Evolutionary conservation across 2,113 vertebrate species (phyloP), one percentile per base, ranked within the genome.

Genomic region (Anhinga anhinga): DNA sequence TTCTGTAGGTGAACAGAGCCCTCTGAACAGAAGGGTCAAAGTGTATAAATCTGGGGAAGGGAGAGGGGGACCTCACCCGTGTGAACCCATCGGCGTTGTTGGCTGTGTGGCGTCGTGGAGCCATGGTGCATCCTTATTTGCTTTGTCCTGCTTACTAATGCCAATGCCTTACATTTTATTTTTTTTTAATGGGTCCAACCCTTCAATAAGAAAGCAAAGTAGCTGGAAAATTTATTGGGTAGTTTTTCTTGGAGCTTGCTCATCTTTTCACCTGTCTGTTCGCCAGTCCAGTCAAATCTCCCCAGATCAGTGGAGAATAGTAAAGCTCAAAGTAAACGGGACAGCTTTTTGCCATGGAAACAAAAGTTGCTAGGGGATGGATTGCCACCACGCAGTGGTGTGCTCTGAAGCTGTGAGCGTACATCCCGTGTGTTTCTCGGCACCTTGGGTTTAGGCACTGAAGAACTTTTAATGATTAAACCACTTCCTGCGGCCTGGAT

Each of bases 341-440:
- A 69, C 66, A 52, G 61, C 62, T 82, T 97, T 97, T 92, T 93
- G 52, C 82, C 63, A 96, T 96, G 96, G 96, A 93, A 96, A 97
- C 95, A 71, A 96, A 97, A 92, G 71, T 96, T 96, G 95, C 96
- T 95, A 95, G 86, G 94, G 97, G 91, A 95, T 94, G 87, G 82
- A 82, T 95, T 55, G 80, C 92, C 83, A 67, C 77, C 94, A 50
- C 4, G 55, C 84, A 82, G 87, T 83, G 94, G 91, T 44, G 86
- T 45, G 84, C 90, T 92, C 81, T 74, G 85, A 81, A 84, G 86
- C 95, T 89, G 89, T 77, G 93, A 76, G 78, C 76, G 10, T 87
- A 36, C 58, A 74, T 72, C 97, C 82, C 90, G 40, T 42, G 3
- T 82, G 49, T 85, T 95, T 84, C 80, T 8, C 23, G 36, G 62